Conservation (phyloP, 2,797 vertebrate genomes). For the Argya squamiceps region DNA sequence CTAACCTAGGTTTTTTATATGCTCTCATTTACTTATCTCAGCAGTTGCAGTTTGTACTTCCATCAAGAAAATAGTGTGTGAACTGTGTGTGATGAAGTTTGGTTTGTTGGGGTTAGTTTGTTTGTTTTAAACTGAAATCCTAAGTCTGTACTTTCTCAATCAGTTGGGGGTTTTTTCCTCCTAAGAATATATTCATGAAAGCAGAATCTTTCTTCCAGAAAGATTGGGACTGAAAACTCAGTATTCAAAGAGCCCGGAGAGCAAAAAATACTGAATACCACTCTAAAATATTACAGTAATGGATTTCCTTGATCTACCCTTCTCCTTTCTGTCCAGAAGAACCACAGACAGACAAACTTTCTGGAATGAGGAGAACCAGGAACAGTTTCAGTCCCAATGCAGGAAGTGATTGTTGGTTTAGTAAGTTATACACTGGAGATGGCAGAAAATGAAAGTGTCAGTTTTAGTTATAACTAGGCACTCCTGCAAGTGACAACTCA, state of each 20-base stretch:
- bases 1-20: neutral
- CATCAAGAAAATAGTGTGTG: neutral
- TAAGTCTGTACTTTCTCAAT: neutral
- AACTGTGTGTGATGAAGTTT: neutral
- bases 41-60: neutral
- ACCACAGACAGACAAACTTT: neutral
- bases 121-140: neutral
- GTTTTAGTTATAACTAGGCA: slow-evolving; percentile 8
- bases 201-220: neutral
- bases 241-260: neutral
- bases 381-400: neutral
- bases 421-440: slow-evolving; percentile 12
- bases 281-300: neutral
- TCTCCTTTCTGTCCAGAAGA: neutral
- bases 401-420: slow-evolving; percentile 42
- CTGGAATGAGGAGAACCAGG: neutral
- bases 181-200: neutral
- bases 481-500: neutral
- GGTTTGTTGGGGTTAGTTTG: neutral
- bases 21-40: neutral
- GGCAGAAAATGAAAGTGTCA: neutral
- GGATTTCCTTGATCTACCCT: neutral
- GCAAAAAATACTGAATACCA: neutral
- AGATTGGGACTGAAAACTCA: neutral
- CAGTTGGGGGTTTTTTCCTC: accelerated